Percentiles rank a stretch among this genome's conserved stretches.
Conservation (phyloP, 2,113 vertebrate species). For the Blennius ocellaris region DNA sequence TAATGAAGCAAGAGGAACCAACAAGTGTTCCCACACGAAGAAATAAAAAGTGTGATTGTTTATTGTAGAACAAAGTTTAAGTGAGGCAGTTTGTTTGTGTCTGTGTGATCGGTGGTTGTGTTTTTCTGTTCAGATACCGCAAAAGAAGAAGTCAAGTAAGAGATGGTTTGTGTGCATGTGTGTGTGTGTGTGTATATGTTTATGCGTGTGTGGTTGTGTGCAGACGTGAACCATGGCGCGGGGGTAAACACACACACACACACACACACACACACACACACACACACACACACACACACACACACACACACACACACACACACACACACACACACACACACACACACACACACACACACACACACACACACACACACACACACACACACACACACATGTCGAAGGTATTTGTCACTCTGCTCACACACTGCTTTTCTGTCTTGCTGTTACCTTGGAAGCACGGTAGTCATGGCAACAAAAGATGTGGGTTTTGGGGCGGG, state of each 20-base stretch:
- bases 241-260: constrained; percentile 48
- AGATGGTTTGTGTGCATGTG: background rate
- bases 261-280: constrained; percentile 40
- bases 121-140: no score
- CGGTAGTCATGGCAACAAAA: constrained; percentile 84
- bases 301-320: constrained; percentile 48
- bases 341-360: constrained; percentile 51
- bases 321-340: constrained; percentile 49
- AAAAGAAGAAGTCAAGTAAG: no score
- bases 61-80: constrained; percentile 58
- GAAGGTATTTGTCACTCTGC: constrained; percentile 82
- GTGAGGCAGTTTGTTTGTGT: background rate
- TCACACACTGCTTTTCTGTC: constrained; percentile 78
- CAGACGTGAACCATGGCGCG: constrained; percentile 2
- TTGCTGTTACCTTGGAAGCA: constrained; percentile 85
- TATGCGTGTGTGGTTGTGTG: constrained; percentile 12
- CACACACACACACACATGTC: constrained; percentile 51
- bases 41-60: constrained; percentile 26
- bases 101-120: background rate
- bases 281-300: constrained; percentile 51
- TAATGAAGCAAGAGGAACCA: constrained; percentile 20
- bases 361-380: constrained; percentile 67
- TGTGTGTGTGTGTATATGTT: background rate
- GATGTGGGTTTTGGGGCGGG: constrained; percentile 74
- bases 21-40: constrained; percentile 59